Base-by-base conservation (phyloP, 2,797 vertebrate species). In the Pygocentrus nattereri region DNA sequence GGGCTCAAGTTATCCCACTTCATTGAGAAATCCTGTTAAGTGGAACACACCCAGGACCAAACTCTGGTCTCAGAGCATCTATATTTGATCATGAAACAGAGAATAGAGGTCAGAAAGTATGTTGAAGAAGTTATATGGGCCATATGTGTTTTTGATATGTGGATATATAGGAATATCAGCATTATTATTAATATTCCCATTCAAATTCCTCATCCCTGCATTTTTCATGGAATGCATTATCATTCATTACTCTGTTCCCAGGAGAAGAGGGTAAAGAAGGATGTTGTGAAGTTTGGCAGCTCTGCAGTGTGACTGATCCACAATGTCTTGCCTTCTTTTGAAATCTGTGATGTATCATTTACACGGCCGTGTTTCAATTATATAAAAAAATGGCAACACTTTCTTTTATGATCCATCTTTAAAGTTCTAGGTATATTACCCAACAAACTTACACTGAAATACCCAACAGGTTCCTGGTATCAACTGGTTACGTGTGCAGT, bases 161-260 rank as follows among this genome's bases (percentile, higher is more conserved):
- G 5, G 41, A 61, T 75, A 52, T 69, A 65, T 38, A 30, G 27
- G 41, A 65, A 56, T 52, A 58, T 61, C 75, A 44, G 3, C 54
- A 73, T 79, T 79, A 80, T 80, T 84, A 80, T 84, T 84, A 80
- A 79, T 72, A 67, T 67, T 80, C 82, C 73, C 49, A 59, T 71
- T 18, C 16, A 80, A 67, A 11, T 72, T 65, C 44, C 68, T 54
- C 31, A n/a, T 73, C 23, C 68, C 59, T 84, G 68, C 64, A 80
- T 84, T 84, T 77, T 80, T 84, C 50, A 80, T 80, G 68, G 82
- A 56, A 80, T 80, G 70, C 11, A 83, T 83, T 72, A 76, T 58
- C 78, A 80, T 77, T 81, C 47, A 65, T 84, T 67, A 67, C 82
- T 59, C n/a, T 61, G 8, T 67, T 73, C 74, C 80, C 68, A 6